These are phyloP conservation scores for Icerya purchasi DNA, from an alignment of 2,888 invertebrate genomes.

Conservation along the genomic window DNA sequence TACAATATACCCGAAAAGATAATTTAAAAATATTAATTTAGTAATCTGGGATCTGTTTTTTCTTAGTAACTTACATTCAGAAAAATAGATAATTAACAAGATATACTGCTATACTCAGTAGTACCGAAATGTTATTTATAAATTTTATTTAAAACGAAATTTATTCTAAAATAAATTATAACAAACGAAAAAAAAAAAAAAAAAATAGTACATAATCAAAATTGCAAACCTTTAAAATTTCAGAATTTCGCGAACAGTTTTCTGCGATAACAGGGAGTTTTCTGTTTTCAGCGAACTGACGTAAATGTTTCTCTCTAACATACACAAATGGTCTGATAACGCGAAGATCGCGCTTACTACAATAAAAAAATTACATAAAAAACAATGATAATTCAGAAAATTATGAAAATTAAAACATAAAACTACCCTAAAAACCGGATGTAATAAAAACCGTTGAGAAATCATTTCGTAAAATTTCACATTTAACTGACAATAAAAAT, in stretches of 20 bases:
- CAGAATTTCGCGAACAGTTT: conserved; percentile 36
- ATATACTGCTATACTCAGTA: too few species aligned
- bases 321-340: conserved; percentile 73
- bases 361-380: conserved; percentile 20
- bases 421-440: too few species aligned
- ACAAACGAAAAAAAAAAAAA: too few species aligned
- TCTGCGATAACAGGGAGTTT: conserved; percentile 47
- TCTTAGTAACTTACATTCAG: too few species aligned
- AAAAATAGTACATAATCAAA: not conserved
- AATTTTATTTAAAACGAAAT: not conserved
- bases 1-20: too few species aligned
- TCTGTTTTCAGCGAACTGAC: conserved; percentile 49
- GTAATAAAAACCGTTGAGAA: too few species aligned
- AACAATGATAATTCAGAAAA: conserved; percentile 2
- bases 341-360: conserved; percentile 54
- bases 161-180: not conserved
- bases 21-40: too few species aligned
- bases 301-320: conserved; percentile 52
- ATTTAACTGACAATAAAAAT: too few species aligned
- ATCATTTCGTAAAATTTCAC: too few species aligned
- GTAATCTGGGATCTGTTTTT: too few species aligned
- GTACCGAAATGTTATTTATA: not conserved
- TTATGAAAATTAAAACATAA: not conserved
- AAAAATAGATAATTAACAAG: too few species aligned
- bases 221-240: too few species aligned